Percentiles rank a stretch among this genome's conserved stretches.
Evolutionary conservation across 2,888 invertebrate species (phyloP).

Genomic region (Geotrupes spiniger): DNA sequence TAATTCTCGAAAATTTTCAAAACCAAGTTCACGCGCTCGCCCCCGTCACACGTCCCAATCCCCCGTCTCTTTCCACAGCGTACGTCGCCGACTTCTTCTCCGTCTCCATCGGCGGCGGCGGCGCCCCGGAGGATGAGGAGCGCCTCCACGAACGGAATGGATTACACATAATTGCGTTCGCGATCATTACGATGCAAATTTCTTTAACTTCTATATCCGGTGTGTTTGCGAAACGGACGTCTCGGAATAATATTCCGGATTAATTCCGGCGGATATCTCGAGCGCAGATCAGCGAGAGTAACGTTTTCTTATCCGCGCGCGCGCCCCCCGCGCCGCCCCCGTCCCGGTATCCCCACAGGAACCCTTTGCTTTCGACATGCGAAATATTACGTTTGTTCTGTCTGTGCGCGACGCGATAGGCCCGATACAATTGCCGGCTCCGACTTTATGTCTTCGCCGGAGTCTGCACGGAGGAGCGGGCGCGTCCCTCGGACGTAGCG

Average conservation of each 20-base stretch:
- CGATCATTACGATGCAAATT: conserved; percentile 50
- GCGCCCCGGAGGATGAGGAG: no score
- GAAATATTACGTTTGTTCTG: conserved; percentile 44
- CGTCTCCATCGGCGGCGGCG: no score
- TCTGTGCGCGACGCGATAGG: conserved; percentile 21
- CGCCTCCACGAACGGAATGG: conserved; percentile 27
- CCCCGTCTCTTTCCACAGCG: no score
- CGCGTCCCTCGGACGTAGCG: no score
- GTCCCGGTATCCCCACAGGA: conserved; percentile 39
- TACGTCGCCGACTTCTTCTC: no score
- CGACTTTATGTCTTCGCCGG: conserved; percentile 1
- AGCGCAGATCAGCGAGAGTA: conserved; percentile 45
- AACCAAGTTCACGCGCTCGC: no score
- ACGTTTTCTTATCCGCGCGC: conserved; percentile 44
- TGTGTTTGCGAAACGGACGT: conserved; percentile 43
- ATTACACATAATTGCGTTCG: conserved; percentile 46
- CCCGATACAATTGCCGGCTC: conserved; percentile 20
- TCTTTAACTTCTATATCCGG: conserved; percentile 48
- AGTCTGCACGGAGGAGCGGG: no score
- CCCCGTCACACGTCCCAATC: no score
- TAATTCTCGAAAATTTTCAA: no score
- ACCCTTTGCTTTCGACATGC: conserved; percentile 44
- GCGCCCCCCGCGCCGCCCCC: no score
- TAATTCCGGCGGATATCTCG: conserved; percentile 47
- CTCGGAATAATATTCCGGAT: conserved; percentile 49